Evolutionary conservation across 2,888 invertebrate species (phyloP).

Genomic region (Neoaliturus tenellus): DNA sequence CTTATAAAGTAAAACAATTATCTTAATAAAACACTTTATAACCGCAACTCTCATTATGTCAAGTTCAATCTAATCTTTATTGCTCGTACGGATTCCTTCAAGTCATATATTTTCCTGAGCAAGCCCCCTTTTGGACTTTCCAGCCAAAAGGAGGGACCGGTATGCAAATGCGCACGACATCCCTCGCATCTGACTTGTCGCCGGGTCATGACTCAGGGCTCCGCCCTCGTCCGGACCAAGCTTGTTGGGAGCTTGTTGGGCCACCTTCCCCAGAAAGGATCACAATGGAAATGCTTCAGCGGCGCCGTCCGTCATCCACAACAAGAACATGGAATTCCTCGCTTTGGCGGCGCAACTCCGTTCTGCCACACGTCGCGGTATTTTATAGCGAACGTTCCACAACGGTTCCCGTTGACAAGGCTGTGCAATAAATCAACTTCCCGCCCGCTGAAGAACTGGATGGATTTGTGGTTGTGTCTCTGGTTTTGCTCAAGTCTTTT

Average conservation of each 20-base stretch:
- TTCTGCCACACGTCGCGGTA: not conserved
- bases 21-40: too few species aligned
- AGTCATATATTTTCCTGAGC: not conserved
- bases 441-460: not conserved
- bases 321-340: not conserved
- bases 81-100: not conserved
- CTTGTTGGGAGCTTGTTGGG: not conserved
- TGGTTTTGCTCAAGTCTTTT: too few species aligned
- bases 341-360: conserved; percentile 3
- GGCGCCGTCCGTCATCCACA: not conserved
- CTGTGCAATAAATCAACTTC: not conserved
- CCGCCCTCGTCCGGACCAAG: not conserved
- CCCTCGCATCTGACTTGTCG: not conserved
- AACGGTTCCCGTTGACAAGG: conserved; percentile 1
- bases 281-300: not conserved
- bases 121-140: not conserved
- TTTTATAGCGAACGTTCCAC: not conserved
- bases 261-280: conserved; percentile 21
- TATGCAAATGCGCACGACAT: not conserved
- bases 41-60: too few species aligned
- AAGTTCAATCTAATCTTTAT: too few species aligned
- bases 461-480: not conserved
- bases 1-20: too few species aligned
- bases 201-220: conserved; percentile 9
- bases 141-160: not conserved